Percentiles rank a stretch among this genome's conserved stretches.
Conservation (phyloP, 2,888 invertebrate genomes). For the Polydrusus pterygomalis region DNA sequence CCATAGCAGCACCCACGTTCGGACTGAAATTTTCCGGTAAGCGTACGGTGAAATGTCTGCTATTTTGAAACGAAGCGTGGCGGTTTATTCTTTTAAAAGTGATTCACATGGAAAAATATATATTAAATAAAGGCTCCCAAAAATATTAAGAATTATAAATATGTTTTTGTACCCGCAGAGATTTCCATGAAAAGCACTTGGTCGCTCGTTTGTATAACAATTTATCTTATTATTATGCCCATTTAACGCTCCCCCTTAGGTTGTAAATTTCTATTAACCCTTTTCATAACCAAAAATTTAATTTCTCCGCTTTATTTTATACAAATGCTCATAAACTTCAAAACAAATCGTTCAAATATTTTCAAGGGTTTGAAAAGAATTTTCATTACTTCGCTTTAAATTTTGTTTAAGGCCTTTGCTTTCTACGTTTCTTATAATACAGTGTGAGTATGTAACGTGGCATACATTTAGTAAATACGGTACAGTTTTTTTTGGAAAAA, state of each 20-base stretch:
- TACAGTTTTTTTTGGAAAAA: no score
- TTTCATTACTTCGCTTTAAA: neutral
- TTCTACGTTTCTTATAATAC: neutral
- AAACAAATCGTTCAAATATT: neutral
- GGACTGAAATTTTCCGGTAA: no score
- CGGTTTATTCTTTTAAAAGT: no score
- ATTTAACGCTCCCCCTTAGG: neutral
- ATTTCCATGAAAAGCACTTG: neutral
- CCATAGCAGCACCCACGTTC: no score
- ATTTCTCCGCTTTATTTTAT: neutral
- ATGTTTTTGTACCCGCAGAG: neutral
- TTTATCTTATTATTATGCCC: slow-evolving; percentile 1
- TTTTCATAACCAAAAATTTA: neutral
- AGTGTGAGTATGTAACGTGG: no score
- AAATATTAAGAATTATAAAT: neutral
- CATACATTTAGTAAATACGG: no score
- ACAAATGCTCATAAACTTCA: neutral
- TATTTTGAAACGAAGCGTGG: no score
- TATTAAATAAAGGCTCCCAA: neutral
- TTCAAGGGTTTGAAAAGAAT: neutral
- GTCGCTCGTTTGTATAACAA: neutral
- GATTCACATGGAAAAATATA: no score
- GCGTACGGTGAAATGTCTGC: no score
- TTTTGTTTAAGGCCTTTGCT: no score
- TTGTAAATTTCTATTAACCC: slow-evolving; percentile 9